phyloP scores from a whole-genome alignment of 2,888 invertebrate genomes.

The Noctua pronuba region DNA sequence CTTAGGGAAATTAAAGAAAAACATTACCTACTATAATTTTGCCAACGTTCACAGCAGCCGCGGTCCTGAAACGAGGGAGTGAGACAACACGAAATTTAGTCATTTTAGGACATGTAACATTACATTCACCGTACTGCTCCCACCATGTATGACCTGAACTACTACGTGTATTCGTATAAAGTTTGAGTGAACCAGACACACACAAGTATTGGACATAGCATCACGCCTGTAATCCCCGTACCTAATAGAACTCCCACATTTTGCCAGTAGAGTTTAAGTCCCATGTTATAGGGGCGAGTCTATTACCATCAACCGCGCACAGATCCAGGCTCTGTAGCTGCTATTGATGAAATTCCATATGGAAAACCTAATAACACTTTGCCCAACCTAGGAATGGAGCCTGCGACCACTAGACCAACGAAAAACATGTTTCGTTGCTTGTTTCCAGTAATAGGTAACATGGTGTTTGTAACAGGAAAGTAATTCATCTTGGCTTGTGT shows the following conservation, averaged over 20 bases:
- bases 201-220: not conserved
- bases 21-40: not conserved
- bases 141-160: too few species aligned
- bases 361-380: not conserved
- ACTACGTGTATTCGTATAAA: not conserved
- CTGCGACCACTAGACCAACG: not conserved
- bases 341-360: not conserved
- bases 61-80: not conserved
- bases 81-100: not conserved
- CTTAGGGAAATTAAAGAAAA: constrained; percentile 32
- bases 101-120: too few species aligned
- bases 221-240: not conserved
- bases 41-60: too few species aligned
- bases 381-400: not conserved
- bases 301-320: not conserved
- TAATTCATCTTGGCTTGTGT: constrained; percentile 39
- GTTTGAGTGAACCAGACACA: too few species aligned
- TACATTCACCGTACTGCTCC: not conserved
- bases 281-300: too few species aligned
- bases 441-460: constrained; percentile 19
- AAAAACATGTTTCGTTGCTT: not conserved
- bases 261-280: too few species aligned
- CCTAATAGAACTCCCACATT: too few species aligned
- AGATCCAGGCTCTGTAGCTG: not conserved
- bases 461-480: constrained; percentile 29